These are phyloP conservation scores for Ranitomeya imitator DNA, from an alignment of 2,113 vertebrate species.

Conservation along the genomic window DNA sequence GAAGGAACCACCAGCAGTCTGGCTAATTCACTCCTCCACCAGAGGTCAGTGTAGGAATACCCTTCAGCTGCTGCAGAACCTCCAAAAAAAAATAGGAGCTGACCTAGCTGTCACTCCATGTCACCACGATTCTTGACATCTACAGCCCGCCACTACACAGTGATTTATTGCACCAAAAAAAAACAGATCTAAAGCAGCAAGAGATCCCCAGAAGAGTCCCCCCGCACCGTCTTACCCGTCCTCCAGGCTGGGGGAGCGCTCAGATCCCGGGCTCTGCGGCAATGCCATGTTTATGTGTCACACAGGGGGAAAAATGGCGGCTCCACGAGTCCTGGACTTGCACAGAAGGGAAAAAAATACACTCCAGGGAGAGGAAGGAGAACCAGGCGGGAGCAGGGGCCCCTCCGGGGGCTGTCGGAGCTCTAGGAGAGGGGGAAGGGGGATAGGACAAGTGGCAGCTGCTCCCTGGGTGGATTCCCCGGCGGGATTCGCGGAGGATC, in stretches of 20 bases:
- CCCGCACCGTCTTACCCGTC: conserved; percentile 3
- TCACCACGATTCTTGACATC: neutral
- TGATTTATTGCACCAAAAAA: neutral
- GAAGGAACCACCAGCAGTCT: neutral
- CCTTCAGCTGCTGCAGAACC: conserved; percentile 31
- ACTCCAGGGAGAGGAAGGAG: conserved; percentile 8
- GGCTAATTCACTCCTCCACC: neutral
- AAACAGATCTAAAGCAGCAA: neutral
- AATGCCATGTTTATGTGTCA: conserved; percentile 77
- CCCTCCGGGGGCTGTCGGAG: neutral
- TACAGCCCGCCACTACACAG: neutral
- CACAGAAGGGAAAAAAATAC: conserved; percentile 38
- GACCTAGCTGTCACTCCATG: conserved; percentile 23
- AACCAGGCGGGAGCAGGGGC: neutral
- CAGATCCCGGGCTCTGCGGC: conserved; percentile 66
- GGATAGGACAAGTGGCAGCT: neutral
- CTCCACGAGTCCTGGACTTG: conserved; percentile 70
- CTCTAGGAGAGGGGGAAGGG: neutral
- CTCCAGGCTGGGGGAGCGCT: conserved; percentile 61
- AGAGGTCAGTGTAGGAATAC: conserved; percentile 19
- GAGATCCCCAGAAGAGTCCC: neutral
- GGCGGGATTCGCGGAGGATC: conserved; percentile 62
- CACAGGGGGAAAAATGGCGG: conserved; percentile 69
- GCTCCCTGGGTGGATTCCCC: conserved; percentile 5
- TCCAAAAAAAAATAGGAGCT: neutral